phyloP scores from a whole-genome alignment of 2,113 vertebrate genomes.

The Nesogale talazaci region DNA sequence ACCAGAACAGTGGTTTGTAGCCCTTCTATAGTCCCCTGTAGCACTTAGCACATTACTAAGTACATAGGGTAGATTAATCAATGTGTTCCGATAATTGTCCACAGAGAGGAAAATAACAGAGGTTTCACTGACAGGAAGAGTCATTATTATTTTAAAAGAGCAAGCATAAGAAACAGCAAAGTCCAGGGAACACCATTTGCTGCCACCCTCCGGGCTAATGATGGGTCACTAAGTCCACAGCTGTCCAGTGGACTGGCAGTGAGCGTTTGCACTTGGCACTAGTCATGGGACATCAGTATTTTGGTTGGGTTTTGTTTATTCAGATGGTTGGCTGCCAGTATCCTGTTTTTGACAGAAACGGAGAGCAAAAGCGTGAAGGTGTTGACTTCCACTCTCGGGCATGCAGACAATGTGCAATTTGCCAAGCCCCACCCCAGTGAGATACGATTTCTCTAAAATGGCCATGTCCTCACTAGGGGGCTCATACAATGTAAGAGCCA shows the following conservation, averaged over 20 bases:
- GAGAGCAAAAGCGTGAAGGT: conserved; percentile 47
- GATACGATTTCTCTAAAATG: conserved; percentile 61
- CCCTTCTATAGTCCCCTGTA: neutral
- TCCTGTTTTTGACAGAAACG: conserved; percentile 67
- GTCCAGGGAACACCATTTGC: neutral
- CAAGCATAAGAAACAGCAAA: conserved; percentile 41
- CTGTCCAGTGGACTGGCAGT: neutral
- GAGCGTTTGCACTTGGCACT: conserved; percentile 8
- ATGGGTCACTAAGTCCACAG: conserved; percentile 29
- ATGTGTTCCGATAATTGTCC: conserved; percentile 32
- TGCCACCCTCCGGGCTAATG: conserved; percentile 31
- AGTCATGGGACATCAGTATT: conserved; percentile 41
- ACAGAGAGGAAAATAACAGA: conserved; percentile 25
- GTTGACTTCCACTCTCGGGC: conserved; percentile 60
- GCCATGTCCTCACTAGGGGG: conserved; percentile 48
- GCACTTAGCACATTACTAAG: conserved; percentile 40
- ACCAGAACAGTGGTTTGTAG: neutral
- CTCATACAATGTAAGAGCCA: conserved; percentile 41
- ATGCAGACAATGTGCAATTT: conserved; percentile 49
- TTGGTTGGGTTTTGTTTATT: neutral
- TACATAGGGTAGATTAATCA: conserved; percentile 20
- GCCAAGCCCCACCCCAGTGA: conserved; percentile 54
- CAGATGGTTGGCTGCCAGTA: conserved; percentile 60
- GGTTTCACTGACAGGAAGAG: neutral
- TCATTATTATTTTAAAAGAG: conserved; percentile 10